These are phyloP conservation scores for Drosophila testacea DNA, from an alignment of 2,888 invertebrate genomes.

Conservation along the genomic window DNA sequence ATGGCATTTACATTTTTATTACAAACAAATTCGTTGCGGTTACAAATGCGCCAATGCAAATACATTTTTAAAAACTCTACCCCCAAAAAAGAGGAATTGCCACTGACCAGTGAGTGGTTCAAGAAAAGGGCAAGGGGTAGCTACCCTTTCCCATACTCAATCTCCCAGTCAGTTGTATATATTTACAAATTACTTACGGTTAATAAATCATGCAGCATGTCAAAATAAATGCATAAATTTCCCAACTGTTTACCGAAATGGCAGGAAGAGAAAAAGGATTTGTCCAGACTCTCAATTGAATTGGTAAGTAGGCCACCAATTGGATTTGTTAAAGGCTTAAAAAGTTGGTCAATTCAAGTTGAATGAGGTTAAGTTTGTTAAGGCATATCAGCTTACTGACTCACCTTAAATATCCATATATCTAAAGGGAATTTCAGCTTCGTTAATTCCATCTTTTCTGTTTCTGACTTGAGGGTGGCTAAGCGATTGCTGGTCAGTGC, in stretches of 20 bases:
- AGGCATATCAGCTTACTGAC: slow-evolving; percentile 4
- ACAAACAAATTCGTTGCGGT: slow-evolving; percentile 80
- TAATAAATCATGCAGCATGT: slow-evolving; percentile 85
- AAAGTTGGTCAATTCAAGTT: slow-evolving; percentile 39
- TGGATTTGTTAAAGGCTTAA: slow-evolving; percentile 73
- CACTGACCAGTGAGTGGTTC: slow-evolving; percentile 37
- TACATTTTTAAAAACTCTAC: slow-evolving; percentile 60
- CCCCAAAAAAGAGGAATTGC: slow-evolving; percentile 1
- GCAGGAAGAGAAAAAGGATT: slow-evolving; percentile 30
- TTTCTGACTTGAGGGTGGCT: slow-evolving; percentile 36
- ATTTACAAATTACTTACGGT: slow-evolving; percentile 84
- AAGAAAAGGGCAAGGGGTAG: slow-evolving; percentile 27
- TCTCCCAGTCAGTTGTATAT: slow-evolving; percentile 38
- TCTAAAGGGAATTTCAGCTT: slow-evolving; percentile 21
- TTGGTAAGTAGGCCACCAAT: slow-evolving; percentile 45
- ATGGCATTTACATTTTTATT: slow-evolving; percentile 79
- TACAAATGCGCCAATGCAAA: slow-evolving; percentile 77
- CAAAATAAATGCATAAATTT: slow-evolving; percentile 79
- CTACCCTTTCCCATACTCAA: slow-evolving; percentile 18
- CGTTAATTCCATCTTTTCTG: not conserved
- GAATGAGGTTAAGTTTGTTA: not conserved
- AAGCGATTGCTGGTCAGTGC: slow-evolving; percentile 57
- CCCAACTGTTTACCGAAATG: slow-evolving; percentile 60
- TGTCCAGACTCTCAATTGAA: slow-evolving; percentile 62
- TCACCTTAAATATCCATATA: not conserved